These are phyloP conservation scores for Meteorus sp. DNA, from an alignment of 1,140 invertebrate genomes.

Conservation along the genomic window DNA sequence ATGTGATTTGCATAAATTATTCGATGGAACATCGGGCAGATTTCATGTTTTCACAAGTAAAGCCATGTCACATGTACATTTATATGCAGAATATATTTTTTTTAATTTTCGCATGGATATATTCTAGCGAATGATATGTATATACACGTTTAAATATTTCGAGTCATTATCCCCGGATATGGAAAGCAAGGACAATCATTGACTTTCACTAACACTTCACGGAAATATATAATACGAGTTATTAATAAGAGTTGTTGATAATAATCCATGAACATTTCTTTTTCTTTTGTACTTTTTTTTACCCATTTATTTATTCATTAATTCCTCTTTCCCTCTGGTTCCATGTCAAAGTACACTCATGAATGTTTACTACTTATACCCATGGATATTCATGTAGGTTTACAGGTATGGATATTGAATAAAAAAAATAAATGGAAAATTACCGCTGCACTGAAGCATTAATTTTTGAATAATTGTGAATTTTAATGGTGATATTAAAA, in stretches of 20 bases:
- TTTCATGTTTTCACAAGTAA: too few relatives aligned
- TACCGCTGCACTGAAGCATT: too few relatives aligned
- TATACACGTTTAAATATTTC: neutral
- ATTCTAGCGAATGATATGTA: neutral
- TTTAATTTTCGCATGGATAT: too few relatives aligned
- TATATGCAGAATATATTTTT: too few relatives aligned
- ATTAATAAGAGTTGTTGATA: neutral
- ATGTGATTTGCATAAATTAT: too few relatives aligned
- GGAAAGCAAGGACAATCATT: slow-evolving; percentile 18
- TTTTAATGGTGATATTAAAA: neutral
- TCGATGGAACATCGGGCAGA: too few relatives aligned
- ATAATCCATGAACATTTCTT: neutral
- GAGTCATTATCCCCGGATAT: slow-evolving; percentile 12
- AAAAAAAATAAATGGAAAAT: neutral
- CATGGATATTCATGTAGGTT: too few relatives aligned
- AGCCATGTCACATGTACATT: too few relatives aligned
- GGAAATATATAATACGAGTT: slow-evolving; percentile 4
- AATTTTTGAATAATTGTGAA: too few relatives aligned
- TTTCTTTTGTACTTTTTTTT: neutral
- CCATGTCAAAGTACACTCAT: too few relatives aligned
- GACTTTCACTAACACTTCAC: slow-evolving; percentile 16
- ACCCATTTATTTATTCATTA: neutral
- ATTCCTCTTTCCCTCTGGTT: too few relatives aligned
- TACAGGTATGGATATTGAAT: neutral
- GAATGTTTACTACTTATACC: too few relatives aligned